phyloP scores from a whole-genome alignment of 2,888 invertebrate genomes.

The Diarsia dahlii region DNA sequence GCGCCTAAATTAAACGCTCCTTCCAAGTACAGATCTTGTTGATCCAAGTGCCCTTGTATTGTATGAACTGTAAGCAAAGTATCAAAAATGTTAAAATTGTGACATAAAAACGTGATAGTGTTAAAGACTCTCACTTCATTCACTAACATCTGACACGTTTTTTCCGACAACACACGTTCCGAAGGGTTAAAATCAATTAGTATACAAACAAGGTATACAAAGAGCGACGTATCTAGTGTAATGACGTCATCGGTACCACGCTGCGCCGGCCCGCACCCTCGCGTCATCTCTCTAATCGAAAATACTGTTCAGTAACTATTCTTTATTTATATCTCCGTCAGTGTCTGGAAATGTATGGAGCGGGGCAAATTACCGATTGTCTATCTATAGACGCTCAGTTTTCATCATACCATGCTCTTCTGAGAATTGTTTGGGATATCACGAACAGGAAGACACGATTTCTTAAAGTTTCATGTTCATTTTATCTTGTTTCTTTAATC shows the following conservation, averaged over 20 bases:
- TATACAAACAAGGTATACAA: constrained; percentile 55
- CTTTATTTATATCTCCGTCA: constrained; percentile 75
- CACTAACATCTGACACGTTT: constrained; percentile 13
- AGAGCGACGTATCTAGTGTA: constrained; percentile 66
- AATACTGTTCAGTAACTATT: constrained; percentile 74
- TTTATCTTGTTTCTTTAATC: constrained; percentile 8
- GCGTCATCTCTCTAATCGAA: constrained; percentile 76
- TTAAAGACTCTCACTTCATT: constrained; percentile 9
- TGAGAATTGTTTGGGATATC: constrained; percentile 21
- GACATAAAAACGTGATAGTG: background rate
- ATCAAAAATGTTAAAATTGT: background rate
- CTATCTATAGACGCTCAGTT: constrained; percentile 68
- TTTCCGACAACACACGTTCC: constrained; percentile 17
- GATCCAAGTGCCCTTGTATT: background rate
- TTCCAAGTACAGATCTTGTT: no score
- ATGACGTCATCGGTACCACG: constrained; percentile 71
- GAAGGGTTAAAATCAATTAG: constrained; percentile 63
- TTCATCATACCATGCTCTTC: constrained; percentile 50
- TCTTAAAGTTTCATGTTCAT: background rate
- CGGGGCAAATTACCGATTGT: constrained; percentile 67
- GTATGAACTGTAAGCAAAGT: background rate
- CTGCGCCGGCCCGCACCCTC: constrained; percentile 70
- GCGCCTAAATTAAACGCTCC: background rate
- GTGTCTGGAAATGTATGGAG: constrained; percentile 73
- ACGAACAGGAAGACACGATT: background rate